Conservation (phyloP, 2,888 invertebrate species). For the Caenorhabditis sp. region DNA sequence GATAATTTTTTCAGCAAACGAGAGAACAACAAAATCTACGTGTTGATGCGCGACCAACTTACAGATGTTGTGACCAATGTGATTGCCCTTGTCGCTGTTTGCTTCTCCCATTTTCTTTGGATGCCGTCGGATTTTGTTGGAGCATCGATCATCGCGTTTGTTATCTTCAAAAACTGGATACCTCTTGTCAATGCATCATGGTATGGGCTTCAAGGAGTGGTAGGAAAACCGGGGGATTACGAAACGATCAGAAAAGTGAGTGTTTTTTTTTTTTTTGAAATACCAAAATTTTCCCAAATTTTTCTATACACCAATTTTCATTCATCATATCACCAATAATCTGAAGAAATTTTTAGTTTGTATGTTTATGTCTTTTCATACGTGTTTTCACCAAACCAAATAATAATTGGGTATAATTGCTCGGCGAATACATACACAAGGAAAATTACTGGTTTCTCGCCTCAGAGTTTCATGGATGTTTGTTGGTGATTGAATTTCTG, state of each 20-base stretch:
- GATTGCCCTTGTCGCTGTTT: slow-evolving; percentile 36
- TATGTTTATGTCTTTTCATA: too few relatives aligned
- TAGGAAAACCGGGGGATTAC: slow-evolving; percentile 18
- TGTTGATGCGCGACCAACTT: slow-evolving; percentile 45
- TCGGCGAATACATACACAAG: too few relatives aligned
- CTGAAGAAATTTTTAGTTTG: too few relatives aligned
- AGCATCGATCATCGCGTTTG: slow-evolving; percentile 31
- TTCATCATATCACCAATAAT: too few relatives aligned
- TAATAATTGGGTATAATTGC: too few relatives aligned
- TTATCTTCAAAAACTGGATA: slow-evolving; percentile 42
- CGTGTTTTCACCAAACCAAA: too few relatives aligned
- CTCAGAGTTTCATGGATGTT: too few relatives aligned
- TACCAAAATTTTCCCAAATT: too few relatives aligned
- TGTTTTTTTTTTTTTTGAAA: neutral
- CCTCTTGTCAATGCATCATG: slow-evolving; percentile 28
- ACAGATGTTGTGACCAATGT: slow-evolving; percentile 42
- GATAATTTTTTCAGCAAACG: too few relatives aligned
- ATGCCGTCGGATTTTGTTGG: slow-evolving; percentile 37
- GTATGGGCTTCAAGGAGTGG: slow-evolving; percentile 31
- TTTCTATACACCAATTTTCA: too few relatives aligned
- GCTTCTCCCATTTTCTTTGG: slow-evolving; percentile 15
- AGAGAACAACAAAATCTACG: slow-evolving; percentile 35
- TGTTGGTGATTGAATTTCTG: neutral
- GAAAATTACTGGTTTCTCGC: too few relatives aligned
- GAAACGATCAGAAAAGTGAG: slow-evolving; percentile 12